Base-by-base conservation (phyloP, 2,888 invertebrate species). In the Spisula subtruncata region DNA sequence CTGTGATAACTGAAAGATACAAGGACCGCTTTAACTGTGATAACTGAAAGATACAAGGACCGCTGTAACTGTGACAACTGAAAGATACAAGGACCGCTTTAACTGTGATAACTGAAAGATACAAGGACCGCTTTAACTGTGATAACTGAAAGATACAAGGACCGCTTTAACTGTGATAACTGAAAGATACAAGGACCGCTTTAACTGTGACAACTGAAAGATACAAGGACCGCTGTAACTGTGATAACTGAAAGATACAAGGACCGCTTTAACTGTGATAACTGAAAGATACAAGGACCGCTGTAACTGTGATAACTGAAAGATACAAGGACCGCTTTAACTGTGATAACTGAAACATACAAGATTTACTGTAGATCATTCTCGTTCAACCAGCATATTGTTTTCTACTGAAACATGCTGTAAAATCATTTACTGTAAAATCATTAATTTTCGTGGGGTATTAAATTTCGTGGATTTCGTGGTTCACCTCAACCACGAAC, bases 1-100 rank as follows among this genome's bases (percentile, higher is more conserved):
- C 97, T 99, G 99, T 4, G 93, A 89, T 8, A 75, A 71, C 95
- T 95, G 81, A 20, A 81, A 25, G 16, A 81, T 81, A 81, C 12
- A n/a, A n/a, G n/a, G 98, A 99, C 90, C 99, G 97, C 0, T 97
- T 97, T 90, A 98, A 97, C 97, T 99, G 99, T 4, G 93, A 89
- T 8, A 75, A 71, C 95, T 95, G 81, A 20, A 81, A 25, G 16
- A 81, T 81, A 81, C 12, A n/a, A n/a, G n/a, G 98, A 99, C 90
- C 99, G 97, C 0, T 97, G 97, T 90, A 98, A 97, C 97, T 99
- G 99, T 4, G 93, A 89, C 10, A 75, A 71, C 95, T 95, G 81
- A 20, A 81, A 25, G 16, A 81, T 81, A 81, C 12, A n/a, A n/a
- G n/a, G 98, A 99, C 90, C 99, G 97, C 0, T 97, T 97, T 90